Conservation (phyloP, 2,888 invertebrate species). For the Rotaria magnacalcarata region DNA sequence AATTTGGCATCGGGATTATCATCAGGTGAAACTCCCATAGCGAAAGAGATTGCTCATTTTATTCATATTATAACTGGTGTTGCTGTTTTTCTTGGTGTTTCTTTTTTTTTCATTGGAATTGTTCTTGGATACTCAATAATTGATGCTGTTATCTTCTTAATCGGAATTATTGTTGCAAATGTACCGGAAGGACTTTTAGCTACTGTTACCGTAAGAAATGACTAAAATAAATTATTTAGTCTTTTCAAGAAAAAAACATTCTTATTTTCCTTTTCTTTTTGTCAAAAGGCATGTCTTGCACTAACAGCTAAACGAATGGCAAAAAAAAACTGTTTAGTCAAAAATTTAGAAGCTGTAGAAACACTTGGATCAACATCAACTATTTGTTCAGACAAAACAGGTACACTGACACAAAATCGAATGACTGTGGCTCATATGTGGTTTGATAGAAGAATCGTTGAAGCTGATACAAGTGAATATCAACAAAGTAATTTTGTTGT, state of each 20-base stretch:
- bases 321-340: constrained; percentile 94
- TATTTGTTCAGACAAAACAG: constrained; percentile 99
- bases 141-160: constrained; percentile 93
- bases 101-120: constrained; percentile 95
- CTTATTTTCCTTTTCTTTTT: not conserved
- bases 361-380: constrained; percentile 96
- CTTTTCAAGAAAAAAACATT: no score
- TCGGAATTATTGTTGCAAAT: constrained; percentile 98
- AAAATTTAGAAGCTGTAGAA: constrained; percentile 98
- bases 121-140: constrained; percentile 95
- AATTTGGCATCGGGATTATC: constrained; percentile 63
- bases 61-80: constrained; percentile 94
- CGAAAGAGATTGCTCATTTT: constrained; percentile 96
- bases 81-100: constrained; percentile 72
- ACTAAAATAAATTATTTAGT: no score
- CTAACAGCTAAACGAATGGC: constrained; percentile 99
- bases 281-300: constrained; percentile 64
- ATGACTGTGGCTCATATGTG: constrained; percentile 99
- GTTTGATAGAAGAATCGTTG: constrained; percentile 95
- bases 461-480: constrained; percentile 97
- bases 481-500: constrained; percentile 68
- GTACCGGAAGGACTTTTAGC: constrained; percentile 96
- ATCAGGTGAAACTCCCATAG: constrained; percentile 94
- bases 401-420: constrained; percentile 93
- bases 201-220: constrained; percentile 74